Evolutionary conservation across 2,888 invertebrate species (phyloP).

Genomic region (Altica lythri): DNA sequence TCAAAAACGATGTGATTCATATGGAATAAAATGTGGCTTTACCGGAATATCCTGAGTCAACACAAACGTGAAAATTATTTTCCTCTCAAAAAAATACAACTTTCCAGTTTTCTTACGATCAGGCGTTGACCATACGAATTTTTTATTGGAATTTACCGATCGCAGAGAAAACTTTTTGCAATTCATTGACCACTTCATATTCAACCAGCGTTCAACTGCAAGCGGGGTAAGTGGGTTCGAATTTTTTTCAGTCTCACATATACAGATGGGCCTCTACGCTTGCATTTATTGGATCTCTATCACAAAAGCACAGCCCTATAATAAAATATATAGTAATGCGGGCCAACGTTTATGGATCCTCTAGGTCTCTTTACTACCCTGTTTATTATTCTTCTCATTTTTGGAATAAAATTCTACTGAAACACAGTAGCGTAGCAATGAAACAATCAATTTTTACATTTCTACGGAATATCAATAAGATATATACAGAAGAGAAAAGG

Average conservation of each 20-base stretch:
- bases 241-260: conserved; percentile 24
- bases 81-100: background rate
- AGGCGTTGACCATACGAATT: conserved; percentile 9
- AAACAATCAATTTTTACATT: no score
- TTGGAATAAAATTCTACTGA: conserved; percentile 21
- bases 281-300: conserved; percentile 33
- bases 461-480: no score
- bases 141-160: conserved; percentile 20
- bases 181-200: conserved; percentile 32
- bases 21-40: no score
- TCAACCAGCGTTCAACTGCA: conserved; percentile 25
- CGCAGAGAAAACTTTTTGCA: conserved; percentile 18
- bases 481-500: no score
- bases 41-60: no score
- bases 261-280: conserved; percentile 22
- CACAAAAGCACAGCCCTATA: conserved; percentile 28
- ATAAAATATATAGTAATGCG: conserved; percentile 35
- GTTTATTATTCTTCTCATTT: conserved; percentile 29
- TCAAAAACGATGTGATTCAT: no score
- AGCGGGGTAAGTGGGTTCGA: conserved; percentile 24
- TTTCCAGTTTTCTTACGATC: conserved; percentile 4
- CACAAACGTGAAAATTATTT: background rate
- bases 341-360: conserved; percentile 28
- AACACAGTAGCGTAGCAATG: conserved; percentile 5
- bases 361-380: conserved; percentile 24